phyloP scores from a whole-genome alignment of 2,113 vertebrate genomes.

The Grallaria varia region DNA sequence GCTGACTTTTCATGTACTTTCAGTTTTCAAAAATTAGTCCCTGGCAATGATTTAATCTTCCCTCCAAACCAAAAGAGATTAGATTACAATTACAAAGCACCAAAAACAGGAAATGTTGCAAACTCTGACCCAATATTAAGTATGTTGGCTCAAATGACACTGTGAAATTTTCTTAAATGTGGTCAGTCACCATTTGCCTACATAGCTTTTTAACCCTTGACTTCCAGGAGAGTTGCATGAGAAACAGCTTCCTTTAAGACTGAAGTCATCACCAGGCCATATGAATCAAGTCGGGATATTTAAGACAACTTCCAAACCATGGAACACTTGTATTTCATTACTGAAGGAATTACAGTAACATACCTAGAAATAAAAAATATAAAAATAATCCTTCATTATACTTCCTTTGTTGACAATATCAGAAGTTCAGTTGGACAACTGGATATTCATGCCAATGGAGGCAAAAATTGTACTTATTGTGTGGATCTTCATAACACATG shows the following conservation, averaged over 20 bases:
- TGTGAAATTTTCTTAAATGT: background rate
- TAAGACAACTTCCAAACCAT: background rate
- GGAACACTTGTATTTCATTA: background rate
- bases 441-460: background rate
- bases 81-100: conserved; percentile 49
- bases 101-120: conserved; percentile 46
- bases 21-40: background rate
- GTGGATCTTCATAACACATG: background rate
- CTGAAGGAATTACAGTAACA: background rate
- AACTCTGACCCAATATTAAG: conserved; percentile 38
- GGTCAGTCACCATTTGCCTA: background rate
- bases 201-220: background rate
- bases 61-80: conserved; percentile 27
- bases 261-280: background rate
- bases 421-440: background rate
- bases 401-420: background rate
- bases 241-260: background rate
- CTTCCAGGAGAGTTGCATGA: background rate
- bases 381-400: background rate
- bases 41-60: conserved; percentile 27
- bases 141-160: background rate
- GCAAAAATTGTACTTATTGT: background rate
- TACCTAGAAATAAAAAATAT: background rate
- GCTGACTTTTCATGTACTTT: background rate
- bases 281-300: background rate